A percentile compares a stretch with the other conserved stretches of the same genome.
Evolutionary conservation across 2,797 vertebrate genomes (phyloP).

Genomic region (Leuciscus waleckii): DNA sequence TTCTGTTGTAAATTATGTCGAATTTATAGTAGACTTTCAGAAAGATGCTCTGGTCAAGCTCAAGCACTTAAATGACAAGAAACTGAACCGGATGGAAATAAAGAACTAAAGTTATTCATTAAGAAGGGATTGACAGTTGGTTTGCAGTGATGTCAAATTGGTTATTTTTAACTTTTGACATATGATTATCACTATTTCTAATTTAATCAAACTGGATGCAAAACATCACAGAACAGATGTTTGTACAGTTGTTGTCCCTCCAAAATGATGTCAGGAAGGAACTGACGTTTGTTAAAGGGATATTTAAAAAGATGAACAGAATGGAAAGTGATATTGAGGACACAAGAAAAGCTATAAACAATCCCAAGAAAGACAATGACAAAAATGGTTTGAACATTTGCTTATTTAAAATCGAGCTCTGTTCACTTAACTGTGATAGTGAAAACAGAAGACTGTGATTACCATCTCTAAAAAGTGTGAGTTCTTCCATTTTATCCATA

Average conservation of each 20-base stretch:
- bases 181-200: neutral
- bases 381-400: neutral
- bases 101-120: neutral
- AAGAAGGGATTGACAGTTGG: neutral
- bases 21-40: neutral
- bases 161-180: neutral
- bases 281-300: neutral
- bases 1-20: neutral
- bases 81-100: neutral
- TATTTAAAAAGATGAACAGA: neutral
- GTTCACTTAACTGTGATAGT: neutral
- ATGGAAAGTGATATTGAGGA: neutral
- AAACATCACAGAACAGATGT: neutral
- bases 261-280: neutral
- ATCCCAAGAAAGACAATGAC: neutral
- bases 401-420: neutral
- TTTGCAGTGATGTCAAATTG: neutral
- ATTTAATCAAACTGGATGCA: neutral
- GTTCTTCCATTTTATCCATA: neutral
- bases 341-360: neutral
- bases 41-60: conserved; percentile 7
- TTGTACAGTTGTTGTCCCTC: neutral
- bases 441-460: neutral
- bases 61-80: neutral
- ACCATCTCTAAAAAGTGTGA: neutral